Evolutionary conservation across 64 coral and sea anemone species (phyloP), one percentile per base, ranked within the genome.

Genomic region (Pocillopora damicornis): DNA sequence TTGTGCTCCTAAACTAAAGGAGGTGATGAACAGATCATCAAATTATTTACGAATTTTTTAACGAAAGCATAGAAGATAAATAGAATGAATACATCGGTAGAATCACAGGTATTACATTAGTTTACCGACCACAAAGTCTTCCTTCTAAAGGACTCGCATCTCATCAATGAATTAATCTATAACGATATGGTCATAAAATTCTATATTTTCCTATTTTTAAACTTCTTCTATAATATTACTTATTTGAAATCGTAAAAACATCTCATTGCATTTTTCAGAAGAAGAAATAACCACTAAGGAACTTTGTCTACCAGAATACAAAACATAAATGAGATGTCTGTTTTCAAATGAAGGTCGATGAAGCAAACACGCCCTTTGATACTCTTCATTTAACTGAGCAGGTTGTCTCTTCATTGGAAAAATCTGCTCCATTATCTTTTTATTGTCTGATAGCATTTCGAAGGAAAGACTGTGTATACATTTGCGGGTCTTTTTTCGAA

Each of bases 341-440:
- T 72, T 26, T 51, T 20, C n/a, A 85, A 85, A 72, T 26, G 36
- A 85, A 85, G 64, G 13, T 26, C 38, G 81, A 58, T 85, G 63
- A 38, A 72, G 10, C 65, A 15, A 72, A 73, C 64, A 85, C 63
- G n/a, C 64, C 81, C 42, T 71, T 9, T 66, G 18, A 45, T 51
- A 82, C 14, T 18, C 59, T 16, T 85, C 68, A 73, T 85, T 85
- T 12, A 85, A 0, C 35, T 58, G 13, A 85, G 65, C 81, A 85
- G 81, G 81, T 85, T 69, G 35, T 14, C 81, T 57, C 15, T 85
- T 73, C 22, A 66, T 83, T 45, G 67, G 9, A 63, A 85, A 85
- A 85, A 85, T 22, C 64, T 72, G 63, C 37, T 81, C 59, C 13
- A 63, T 34, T 63, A 63, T 11, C 30, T 35, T 81, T 81, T 63